Evolutionary conservation across 1,140 invertebrate species (phyloP).

Genomic region (Lordiphosa clarofinis): DNA sequence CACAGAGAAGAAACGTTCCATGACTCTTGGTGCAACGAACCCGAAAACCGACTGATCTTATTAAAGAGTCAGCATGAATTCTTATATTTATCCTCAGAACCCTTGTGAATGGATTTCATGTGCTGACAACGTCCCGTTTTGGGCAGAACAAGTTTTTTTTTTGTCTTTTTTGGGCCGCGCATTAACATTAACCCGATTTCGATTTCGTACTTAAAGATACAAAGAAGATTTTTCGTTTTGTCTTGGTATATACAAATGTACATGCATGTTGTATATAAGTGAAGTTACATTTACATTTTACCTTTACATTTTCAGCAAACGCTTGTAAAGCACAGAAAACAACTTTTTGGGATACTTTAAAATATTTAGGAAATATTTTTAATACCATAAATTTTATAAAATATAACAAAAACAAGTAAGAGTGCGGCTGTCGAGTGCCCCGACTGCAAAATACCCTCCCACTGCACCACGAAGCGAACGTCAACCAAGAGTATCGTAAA

Average conservation of each 20-base stretch:
- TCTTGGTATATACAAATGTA: not conserved
- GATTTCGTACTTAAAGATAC: slow-evolving; percentile 24
- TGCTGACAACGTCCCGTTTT: slow-evolving; percentile 22
- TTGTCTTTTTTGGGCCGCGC: not conserved
- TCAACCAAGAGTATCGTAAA: too few relatives aligned
- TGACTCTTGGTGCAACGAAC: too few relatives aligned
- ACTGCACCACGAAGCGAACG: too few relatives aligned
- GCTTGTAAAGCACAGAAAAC: too few relatives aligned
- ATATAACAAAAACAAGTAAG: too few relatives aligned
- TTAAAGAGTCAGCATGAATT: slow-evolving; percentile 3
- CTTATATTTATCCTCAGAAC: slow-evolving; percentile 5
- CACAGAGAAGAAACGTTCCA: not conserved
- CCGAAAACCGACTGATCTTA: not conserved
- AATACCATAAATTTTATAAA: too few relatives aligned
- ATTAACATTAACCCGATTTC: slow-evolving; percentile 72
- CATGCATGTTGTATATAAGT: not conserved
- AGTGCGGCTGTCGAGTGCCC: too few relatives aligned
- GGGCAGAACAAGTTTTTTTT: slow-evolving; percentile 58
- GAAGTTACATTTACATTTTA: too few relatives aligned
- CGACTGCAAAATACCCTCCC: too few relatives aligned
- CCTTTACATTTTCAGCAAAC: too few relatives aligned
- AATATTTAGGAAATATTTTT: too few relatives aligned
- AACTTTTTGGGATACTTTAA: too few relatives aligned
- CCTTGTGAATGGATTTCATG: slow-evolving; percentile 2
- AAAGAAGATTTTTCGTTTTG: slow-evolving; percentile 5